A percentile compares a stretch with the other conserved stretches of the same genome.
Evolutionary conservation across 2,888 invertebrate species (phyloP).

Genomic region (Pandemis cinnamomeana): DNA sequence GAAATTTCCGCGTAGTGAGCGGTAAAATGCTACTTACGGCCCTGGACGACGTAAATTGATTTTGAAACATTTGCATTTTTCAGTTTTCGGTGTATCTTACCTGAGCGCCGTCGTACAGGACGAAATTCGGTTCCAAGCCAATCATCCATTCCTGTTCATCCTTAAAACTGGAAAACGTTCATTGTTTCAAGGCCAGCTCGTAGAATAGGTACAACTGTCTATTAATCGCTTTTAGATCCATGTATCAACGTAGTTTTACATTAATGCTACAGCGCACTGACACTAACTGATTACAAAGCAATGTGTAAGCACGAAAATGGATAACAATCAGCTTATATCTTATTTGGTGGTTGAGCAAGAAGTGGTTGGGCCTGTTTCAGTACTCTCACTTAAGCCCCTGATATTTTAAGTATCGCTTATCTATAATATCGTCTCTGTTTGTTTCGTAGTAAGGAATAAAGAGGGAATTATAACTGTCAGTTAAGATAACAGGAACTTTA

Average conservation of each 20-base stretch:
- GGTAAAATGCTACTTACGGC: too few species aligned
- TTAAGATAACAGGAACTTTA: too few species aligned
- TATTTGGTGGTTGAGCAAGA: too few species aligned
- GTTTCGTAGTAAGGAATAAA: too few species aligned
- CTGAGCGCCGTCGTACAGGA: conserved; percentile 43
- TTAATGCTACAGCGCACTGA: background rate
- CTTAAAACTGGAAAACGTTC: conserved; percentile 44
- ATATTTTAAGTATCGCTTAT: too few species aligned
- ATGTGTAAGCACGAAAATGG: too few species aligned
- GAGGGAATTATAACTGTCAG: too few species aligned
- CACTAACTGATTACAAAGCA: background rate
- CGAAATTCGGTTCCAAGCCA: conserved; percentile 38
- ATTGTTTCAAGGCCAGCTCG: conserved; percentile 52
- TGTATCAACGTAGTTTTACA: background rate
- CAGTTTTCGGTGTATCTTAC: conserved; percentile 48
- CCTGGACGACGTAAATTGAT: background rate
- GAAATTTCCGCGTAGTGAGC: too few species aligned
- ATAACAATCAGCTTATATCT: too few species aligned
- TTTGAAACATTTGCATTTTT: conserved; percentile 35
- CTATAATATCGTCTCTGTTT: too few species aligned
- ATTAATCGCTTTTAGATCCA: background rate
- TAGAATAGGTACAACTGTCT: conserved; percentile 42
- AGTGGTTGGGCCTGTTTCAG: too few species aligned
- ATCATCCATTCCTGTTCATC: conserved; percentile 51
- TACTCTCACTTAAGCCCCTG: too few species aligned